Percentiles rank a stretch among this genome's conserved stretches.
Conservation (phyloP, 2,797 vertebrate genomes). For the Mormyrops attenuatus region DNA sequence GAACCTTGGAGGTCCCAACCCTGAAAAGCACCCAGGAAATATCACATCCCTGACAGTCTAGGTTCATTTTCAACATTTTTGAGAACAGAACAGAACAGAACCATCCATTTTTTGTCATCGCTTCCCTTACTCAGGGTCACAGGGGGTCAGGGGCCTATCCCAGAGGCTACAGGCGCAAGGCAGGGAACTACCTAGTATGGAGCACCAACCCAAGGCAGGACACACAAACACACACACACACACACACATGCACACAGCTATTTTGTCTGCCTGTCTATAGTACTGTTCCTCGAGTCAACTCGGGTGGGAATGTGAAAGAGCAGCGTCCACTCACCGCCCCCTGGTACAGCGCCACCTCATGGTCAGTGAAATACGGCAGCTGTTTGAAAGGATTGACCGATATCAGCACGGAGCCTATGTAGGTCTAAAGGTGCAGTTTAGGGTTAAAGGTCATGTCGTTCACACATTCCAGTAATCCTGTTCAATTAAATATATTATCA, state of each 20-base stretch:
- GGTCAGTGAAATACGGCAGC: slow-evolving; percentile 69
- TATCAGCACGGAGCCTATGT: slow-evolving; percentile 72
- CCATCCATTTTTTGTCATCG: neutral
- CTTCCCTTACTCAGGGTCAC: neutral
- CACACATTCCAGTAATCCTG: neutral
- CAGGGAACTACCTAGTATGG: neutral
- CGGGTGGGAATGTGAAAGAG: neutral
- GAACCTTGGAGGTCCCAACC: neutral
- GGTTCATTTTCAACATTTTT: neutral
- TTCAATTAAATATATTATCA: neutral
- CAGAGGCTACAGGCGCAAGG: neutral
- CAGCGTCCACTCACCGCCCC: slow-evolving; percentile 60
- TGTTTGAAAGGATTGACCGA: slow-evolving; percentile 77
- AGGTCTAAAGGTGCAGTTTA: slow-evolving; percentile 53
- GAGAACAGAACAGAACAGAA: neutral
- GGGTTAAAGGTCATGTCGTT: neutral
- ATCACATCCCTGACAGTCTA: neutral
- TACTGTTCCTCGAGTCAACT: neutral
- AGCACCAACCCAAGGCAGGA: neutral
- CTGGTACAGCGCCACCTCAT: slow-evolving; percentile 73
- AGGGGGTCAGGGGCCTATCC: neutral
- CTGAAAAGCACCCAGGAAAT: neutral
- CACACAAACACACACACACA: neutral
- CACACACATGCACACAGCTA: neutral
- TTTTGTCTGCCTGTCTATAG: neutral